phyloP scores from a whole-genome alignment of 2,113 vertebrate genomes.

The Oxyruncus cristatus region DNA sequence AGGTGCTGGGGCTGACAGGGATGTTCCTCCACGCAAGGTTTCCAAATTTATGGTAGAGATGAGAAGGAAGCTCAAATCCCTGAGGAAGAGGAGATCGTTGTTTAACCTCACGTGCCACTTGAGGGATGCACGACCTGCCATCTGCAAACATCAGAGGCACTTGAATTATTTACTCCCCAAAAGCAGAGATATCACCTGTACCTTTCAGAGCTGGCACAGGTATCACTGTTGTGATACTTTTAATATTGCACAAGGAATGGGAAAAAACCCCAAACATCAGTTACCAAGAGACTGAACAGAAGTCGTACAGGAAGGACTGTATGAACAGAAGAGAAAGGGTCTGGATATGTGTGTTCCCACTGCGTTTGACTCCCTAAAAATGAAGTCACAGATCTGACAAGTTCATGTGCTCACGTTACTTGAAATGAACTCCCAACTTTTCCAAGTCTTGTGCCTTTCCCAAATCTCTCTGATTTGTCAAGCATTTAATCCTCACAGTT shows the following conservation, averaged over 20 bases:
- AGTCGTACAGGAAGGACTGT: not conserved
- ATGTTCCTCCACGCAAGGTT: not conserved
- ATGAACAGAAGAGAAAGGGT: not conserved
- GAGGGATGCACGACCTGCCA: not conserved
- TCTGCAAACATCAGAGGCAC: not conserved
- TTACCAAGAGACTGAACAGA: not conserved
- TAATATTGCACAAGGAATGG: not conserved
- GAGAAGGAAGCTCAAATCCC: not conserved
- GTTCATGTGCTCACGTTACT: not conserved
- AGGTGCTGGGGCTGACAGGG: not conserved
- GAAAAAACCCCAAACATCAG: not conserved
- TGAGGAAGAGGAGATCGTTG: not conserved
- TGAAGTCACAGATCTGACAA: not conserved
- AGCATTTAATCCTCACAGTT: not conserved
- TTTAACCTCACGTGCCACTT: not conserved
- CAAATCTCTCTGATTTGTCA: not conserved
- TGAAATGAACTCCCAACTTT: not conserved
- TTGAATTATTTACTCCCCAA: not conserved
- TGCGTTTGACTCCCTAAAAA: not conserved
- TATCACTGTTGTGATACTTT: not conserved
- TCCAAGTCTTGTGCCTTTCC: not conserved
- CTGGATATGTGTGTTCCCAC: not conserved
- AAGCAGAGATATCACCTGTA: not conserved
- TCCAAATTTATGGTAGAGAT: not conserved
- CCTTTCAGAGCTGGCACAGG: not conserved